Base-by-base conservation (phyloP, 2,113 vertebrate species). In the Otocyon megalotis region DNA sequence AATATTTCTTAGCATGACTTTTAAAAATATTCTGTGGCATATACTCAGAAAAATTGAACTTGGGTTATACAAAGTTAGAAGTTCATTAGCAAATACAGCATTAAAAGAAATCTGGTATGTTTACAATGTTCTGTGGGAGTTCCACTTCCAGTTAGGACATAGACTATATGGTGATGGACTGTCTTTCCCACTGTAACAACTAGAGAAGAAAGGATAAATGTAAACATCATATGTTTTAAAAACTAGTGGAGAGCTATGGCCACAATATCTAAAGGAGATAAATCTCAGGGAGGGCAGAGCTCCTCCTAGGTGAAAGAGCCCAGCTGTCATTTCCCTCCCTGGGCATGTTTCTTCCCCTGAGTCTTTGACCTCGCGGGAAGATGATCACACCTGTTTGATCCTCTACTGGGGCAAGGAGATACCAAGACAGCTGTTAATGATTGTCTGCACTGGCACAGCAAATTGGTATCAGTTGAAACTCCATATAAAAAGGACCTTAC, bases 1-100 rank as follows among this genome's bases (percentile, higher is more conserved):
- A 65, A 54, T 96, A 62, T 94, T 98, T 97, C 94, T 92, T 77
- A 95, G 48, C 50, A 95, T 84, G 50, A 85, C 88, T 84, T 96
- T 90, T 83, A 50, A 67, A 94, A 97, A 83, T 50, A 13, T 88
- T 97, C 79, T 92, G 56, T 89, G 14, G 54, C 84, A 63, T 81
- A 10, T 77, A 65, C 53, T 95, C 53, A 97, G 88, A 62, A 72
- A 84, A 62, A 35, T 80, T 94, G 81, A 96, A 97, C 79, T 60
- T 0, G 0, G n/a, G 30, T 92, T 96, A 79, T 90, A 92, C 83
- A 98, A 63, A 65, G 26, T 37, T 83, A 63, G 32, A 10, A 19
- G 20, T n/a, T 12, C 48, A 12, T 88, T 58, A 56, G 53, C 37
- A 82, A 37, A 58, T 62, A 48, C 32, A 74, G 72, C 7, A 10